Base-by-base conservation (phyloP, 2,888 invertebrate genomes). In the Caenorhabditis panamensis region DNA sequence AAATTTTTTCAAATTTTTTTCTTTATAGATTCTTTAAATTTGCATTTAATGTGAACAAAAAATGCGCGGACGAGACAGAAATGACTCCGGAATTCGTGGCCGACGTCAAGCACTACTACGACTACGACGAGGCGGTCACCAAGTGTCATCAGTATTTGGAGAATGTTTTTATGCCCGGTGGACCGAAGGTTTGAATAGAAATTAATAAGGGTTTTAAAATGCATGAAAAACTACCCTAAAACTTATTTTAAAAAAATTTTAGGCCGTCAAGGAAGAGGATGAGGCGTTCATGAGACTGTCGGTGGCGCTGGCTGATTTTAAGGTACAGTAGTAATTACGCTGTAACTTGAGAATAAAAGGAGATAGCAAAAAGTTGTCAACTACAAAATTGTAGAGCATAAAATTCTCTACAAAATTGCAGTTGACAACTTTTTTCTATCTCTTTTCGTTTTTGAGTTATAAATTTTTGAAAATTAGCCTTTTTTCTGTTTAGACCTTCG, bases 1-100 rank as follows among this genome's bases (percentile, higher is more conserved):
- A n/a, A n/a, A n/a, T n/a, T 41, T 41, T 41, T 41, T 41, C 41
- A 41, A 41, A 2, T 41, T 31, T 31, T n/a, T n/a, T n/a, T n/a
- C n/a, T n/a, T n/a, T n/a, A n/a, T 13, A 41, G 41, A 49, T 44
- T 80, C n/a, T 80, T 80, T 69, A 80, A 71, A 18, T 75, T 80
- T 24, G 31, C 8, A 8, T 80, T 80, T 51, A 69, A 61, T 37
- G 56, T 80, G 18, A 66, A 51, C 59, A 80, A 80, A 41, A 80
- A 75, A 49, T 53, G 62, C 0, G 24, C 66, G n/a, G 80, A 80
- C 51, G 54, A 75, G 22, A 80, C 80, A 24, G 75, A 75, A 26
- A 80, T 79, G 79, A 79, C 79, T 1, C 68, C 63, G 36, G 80
- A 80, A 28, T 80, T 80, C 18, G 4, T 64, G 2, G 61, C 58